A percentile compares a stretch with the other conserved stretches of the same genome.
Evolutionary conservation across 2,797 vertebrate genomes (phyloP).

Genomic region (Catharus ustulatus): DNA sequence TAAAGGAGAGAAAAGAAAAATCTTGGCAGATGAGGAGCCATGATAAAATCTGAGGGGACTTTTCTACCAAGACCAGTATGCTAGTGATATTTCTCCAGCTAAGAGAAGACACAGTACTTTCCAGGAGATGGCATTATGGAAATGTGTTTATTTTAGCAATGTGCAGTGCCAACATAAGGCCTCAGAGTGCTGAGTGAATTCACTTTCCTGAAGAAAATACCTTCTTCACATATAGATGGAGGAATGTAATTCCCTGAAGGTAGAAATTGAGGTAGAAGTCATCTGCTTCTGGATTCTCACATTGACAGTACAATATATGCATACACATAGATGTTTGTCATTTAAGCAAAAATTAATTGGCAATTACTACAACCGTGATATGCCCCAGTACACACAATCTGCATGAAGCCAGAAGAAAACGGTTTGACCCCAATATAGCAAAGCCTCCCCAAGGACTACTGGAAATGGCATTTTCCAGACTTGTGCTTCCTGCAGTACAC

Average conservation of each 20-base stretch:
- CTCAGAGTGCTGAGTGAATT: not conserved
- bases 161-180: not conserved
- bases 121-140: not conserved
- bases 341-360: not conserved
- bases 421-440: not conserved
- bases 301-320: not conserved
- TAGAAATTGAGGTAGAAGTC: not conserved
- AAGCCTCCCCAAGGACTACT: not conserved
- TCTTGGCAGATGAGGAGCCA: not conserved
- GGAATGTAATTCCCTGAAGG: not conserved
- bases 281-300: not conserved
- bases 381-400: not conserved
- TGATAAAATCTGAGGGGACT: not conserved
- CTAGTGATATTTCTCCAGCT: not conserved
- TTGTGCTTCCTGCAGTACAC: not conserved
- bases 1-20: constrained; percentile 3
- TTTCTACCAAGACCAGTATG: not conserved
- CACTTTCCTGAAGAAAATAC: not conserved
- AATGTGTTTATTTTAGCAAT: not conserved
- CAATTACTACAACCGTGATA: not conserved
- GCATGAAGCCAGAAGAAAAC: not conserved
- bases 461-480: not conserved
- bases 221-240: not conserved
- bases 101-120: not conserved
- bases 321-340: too few relatives aligned